Conservation (phyloP, 2,888 invertebrate species). For the Andricus quercusramuli region DNA sequence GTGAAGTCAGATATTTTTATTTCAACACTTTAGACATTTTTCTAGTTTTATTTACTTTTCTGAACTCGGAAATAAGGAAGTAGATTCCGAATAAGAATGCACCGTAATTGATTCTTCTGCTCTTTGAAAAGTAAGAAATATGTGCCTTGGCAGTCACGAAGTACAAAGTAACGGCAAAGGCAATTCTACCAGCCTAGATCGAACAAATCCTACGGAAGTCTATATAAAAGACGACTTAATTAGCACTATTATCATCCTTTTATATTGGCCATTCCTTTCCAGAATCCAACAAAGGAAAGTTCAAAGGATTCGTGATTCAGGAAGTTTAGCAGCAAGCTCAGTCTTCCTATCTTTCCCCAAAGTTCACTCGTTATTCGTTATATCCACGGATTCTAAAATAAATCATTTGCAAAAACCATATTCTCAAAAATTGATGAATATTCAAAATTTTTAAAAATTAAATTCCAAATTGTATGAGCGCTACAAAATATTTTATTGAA, state of each 20-base stretch:
- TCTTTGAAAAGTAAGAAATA: conserved; percentile 16
- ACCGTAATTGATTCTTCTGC: conserved; percentile 6
- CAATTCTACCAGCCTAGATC: neutral
- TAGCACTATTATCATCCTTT: conserved; percentile 24
- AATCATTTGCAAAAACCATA: neutral
- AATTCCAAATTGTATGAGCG: no score
- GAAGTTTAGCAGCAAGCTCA: neutral
- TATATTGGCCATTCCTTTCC: neutral
- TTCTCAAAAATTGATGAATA: neutral
- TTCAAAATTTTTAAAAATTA: no score
- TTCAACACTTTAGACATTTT: no score
- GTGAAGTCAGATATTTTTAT: no score
- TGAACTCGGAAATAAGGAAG: conserved; percentile 2
- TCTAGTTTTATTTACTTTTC: no score
- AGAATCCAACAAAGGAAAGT: neutral
- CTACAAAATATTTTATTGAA: no score
- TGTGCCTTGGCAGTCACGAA: conserved; percentile 27
- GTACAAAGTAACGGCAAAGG: conserved; percentile 11
- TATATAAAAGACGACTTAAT: conserved; percentile 31
- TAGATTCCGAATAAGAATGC: conserved; percentile 9
- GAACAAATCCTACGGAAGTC: conserved; percentile 26
- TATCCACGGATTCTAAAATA: no score
- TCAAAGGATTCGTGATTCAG: neutral
- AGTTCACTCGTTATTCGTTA: no score
- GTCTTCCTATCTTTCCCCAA: no score